Base-by-base conservation (phyloP, 2,888 invertebrate genomes). In the Ptilodon capucinus region DNA sequence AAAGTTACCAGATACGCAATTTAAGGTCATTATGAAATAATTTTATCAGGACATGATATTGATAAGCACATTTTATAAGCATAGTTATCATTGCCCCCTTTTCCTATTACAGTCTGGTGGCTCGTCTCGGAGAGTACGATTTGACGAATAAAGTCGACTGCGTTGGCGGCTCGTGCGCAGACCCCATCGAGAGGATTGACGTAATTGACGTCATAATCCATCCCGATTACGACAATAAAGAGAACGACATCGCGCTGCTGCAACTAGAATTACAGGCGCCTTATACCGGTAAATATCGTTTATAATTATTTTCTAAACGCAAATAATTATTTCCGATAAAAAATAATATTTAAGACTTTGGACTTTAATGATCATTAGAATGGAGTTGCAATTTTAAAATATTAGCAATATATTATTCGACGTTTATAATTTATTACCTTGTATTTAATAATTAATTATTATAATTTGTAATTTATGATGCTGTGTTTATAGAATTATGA, bases 231-330 rank as follows among this genome's bases (percentile, higher is more conserved):
- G 62, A 72, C 16, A 68, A 63, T 0, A 57, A 42, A 2, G 62
- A 62, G 2, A 61, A 79, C 13, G 82, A 82, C 25, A 66, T 82
- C 11, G 81, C 82, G 2, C 51, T 82, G 0, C 34, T 82, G 32
- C 69, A 59, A 25, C 59, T 82, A 25, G 60, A 60, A 4, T 40
- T 58, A 8, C 64, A 66, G 1, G 73, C 60, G 1, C 73, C 74
- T 13, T 82, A 75, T 57, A 79, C 76, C 2, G 81, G 82, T 82
- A 54, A 68, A n/a, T 3, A 11, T 28, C 5, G 4, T 28, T 11
- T 11, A 28, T 28, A 7, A 28, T 7, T 11, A 28, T 11, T 25
- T 8, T 25, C 7, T 25, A 25, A 7, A 7, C 7, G 23, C 7
- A 1, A 23, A 23, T 2, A 6, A 6, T 21, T 21, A n/a, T n/a